Evolutionary conservation across 2,113 vertebrate genomes (phyloP), one percentile per base, ranked within the genome.

Genomic region (Saccopteryx bilineata): DNA sequence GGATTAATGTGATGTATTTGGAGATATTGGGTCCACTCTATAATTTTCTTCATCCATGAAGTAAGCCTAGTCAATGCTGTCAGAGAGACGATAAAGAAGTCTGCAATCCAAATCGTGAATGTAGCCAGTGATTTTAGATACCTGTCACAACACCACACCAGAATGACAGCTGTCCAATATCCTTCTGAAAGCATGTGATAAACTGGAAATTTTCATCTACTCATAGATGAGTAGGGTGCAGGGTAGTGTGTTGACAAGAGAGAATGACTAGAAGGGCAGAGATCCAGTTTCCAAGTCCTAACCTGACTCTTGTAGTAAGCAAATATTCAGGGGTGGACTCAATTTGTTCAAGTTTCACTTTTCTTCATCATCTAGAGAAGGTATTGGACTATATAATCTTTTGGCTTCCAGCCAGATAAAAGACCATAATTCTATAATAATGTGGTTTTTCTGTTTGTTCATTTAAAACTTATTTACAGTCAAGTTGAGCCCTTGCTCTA

Each of bases 351-450:
- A 54, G 7, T 39, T 19, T 91, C 33, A 26, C 0, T 50, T 82
- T 96, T 75, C 68, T 74, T 93, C 17, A 28, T 54, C 10, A 85
- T 74, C 23, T 84, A 2, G 46, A 33, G 31, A 91, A 93, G 33
- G 8, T 19, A 28, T 74, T 78, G 58, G 68, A 69, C 26, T 75
- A 12, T 39, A 15, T 12, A 10, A 31, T 24, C n/a, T 66, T 46
- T 86, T 48, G 33, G 10, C 23, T 96, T 92, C n/a, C 26, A 79
- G 46, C 18, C 66, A 69, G 46, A 39, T 46, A 31, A 58, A 95
- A 79, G 66, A 69, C 52, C 5, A 0, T 11, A 33, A 31, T 76
- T 89, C 28, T n/a, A 9, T 75, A 66, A 88, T 12, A 54, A 79
- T 13, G 31, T 60, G 5, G 13, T 58, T 84, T 11, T 33, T 92